Conservation (phyloP, 2,113 vertebrate genomes). For the Dasyurus viverrinus region DNA sequence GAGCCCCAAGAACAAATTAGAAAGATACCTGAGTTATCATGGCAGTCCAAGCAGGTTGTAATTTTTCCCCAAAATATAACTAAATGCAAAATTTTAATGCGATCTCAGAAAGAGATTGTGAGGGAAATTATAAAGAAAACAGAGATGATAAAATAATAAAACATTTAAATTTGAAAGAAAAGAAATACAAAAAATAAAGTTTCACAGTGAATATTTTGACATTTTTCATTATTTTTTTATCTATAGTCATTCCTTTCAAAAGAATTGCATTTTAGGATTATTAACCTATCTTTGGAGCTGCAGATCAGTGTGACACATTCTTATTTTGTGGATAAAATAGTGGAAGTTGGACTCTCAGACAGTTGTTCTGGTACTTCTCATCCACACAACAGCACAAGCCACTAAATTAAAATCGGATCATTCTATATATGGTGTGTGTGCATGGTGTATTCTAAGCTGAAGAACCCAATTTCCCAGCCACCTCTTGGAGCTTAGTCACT, state of each 20-base stretch:
- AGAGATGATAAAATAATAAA: neutral
- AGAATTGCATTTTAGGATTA: neutral
- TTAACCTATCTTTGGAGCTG: neutral
- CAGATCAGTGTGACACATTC: neutral
- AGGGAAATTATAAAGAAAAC: neutral
- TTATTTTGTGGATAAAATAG: neutral
- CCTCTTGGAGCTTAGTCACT: neutral
- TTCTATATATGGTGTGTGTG: neutral
- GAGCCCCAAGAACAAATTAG: neutral
- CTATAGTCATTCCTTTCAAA: neutral
- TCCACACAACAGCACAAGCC: neutral
- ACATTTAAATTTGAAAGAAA: neutral
- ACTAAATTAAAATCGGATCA: neutral
- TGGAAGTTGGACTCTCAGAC: neutral
- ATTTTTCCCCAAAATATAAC: neutral
- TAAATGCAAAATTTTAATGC: neutral
- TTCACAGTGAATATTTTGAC: neutral
- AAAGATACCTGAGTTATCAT: neutral
- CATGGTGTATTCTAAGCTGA: neutral
- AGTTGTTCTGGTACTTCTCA: slow-evolving; percentile 3
- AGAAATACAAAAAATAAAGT: neutral
- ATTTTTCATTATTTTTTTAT: neutral
- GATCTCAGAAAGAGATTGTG: neutral
- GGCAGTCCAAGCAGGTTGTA: neutral
- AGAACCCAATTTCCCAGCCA: neutral